Conservation (phyloP, 1,140 invertebrate species). For the Uloborus diversus region DNA sequence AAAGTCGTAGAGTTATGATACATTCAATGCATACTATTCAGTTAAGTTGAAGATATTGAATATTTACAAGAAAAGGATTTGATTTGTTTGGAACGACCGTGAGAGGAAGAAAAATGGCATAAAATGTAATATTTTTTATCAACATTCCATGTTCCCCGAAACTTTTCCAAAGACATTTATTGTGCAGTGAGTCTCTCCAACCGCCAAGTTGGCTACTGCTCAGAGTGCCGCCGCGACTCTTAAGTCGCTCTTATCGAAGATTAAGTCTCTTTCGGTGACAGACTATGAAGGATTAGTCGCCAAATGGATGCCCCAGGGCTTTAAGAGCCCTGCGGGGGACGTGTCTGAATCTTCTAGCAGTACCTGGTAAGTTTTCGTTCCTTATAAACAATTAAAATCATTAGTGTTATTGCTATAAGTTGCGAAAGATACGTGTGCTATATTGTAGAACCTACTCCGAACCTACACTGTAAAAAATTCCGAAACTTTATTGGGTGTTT, state of each 20-base stretch:
- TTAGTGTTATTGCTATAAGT: too few species aligned
- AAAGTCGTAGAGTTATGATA: background rate
- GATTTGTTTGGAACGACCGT: background rate
- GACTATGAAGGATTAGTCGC: conserved; percentile 44
- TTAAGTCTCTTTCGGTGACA: conserved; percentile 22
- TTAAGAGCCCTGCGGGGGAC: background rate
- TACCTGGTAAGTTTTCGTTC: conserved; percentile 24
- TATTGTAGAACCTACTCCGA: too few species aligned
- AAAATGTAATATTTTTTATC: background rate
- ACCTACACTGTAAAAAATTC: too few species aligned
- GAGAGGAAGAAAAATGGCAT: background rate
- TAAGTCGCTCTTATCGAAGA: conserved; percentile 34
- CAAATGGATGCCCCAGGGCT: conserved; percentile 35
- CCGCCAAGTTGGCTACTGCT: conserved; percentile 41
- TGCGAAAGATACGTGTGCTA: too few species aligned
- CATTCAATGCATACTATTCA: background rate
- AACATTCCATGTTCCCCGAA: background rate
- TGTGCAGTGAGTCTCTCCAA: background rate
- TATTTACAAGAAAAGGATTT: background rate
- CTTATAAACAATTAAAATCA: background rate
- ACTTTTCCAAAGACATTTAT: background rate
- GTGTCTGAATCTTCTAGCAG: conserved; percentile 29
- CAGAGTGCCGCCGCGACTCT: conserved; percentile 42
- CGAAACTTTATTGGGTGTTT: too few species aligned
- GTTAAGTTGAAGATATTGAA: background rate